Conservation (phyloP, 2,797 vertebrate species). For the Atherinosoma microstoma region DNA sequence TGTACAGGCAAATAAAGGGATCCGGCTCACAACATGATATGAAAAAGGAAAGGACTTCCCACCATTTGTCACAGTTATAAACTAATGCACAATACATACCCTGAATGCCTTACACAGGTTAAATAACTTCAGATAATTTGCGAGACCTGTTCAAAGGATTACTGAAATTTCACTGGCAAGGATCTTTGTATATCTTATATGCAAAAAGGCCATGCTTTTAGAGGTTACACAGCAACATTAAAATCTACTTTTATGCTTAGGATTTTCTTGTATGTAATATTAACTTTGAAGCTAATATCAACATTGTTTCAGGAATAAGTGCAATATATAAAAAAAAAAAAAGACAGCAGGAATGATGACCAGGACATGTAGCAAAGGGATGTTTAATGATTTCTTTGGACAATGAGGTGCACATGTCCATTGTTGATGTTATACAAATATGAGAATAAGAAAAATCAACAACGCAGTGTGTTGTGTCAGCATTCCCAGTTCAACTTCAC, state of each 20-base stretch:
- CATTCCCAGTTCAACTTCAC: conserved; percentile 75
- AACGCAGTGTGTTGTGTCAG: conserved; percentile 65
- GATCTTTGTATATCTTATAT: conserved; percentile 64
- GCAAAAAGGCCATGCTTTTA: conserved; percentile 74
- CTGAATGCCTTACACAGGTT: conserved; percentile 70
- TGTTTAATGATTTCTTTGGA: conserved; percentile 85
- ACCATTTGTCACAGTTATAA: conserved; percentile 62
- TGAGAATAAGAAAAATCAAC: conserved; percentile 72
- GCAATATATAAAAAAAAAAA: conserved; percentile 31
- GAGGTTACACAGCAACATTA: conserved; percentile 66
- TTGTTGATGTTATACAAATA: conserved; percentile 80
- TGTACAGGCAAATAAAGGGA: conserved; percentile 75
- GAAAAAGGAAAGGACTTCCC: conserved; percentile 51
- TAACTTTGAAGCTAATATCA: conserved; percentile 75
- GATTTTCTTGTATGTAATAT: conserved; percentile 69
- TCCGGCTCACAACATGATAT: conserved; percentile 61
- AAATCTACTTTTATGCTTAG: conserved; percentile 53
- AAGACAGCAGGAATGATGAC: conserved; percentile 75
- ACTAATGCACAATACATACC: conserved; percentile 60
- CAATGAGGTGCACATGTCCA: conserved; percentile 83
- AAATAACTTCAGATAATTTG: conserved; percentile 51
- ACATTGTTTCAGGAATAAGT: conserved; percentile 59
- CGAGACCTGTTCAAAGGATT: conserved; percentile 63
- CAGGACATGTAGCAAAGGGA: conserved; percentile 83
- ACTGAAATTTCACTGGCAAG: conserved; percentile 57